A percentile compares a stretch with the other conserved stretches of the same genome.
Conservation (phyloP, 2,113 vertebrate genomes). For the Lamprotornis superbus region DNA sequence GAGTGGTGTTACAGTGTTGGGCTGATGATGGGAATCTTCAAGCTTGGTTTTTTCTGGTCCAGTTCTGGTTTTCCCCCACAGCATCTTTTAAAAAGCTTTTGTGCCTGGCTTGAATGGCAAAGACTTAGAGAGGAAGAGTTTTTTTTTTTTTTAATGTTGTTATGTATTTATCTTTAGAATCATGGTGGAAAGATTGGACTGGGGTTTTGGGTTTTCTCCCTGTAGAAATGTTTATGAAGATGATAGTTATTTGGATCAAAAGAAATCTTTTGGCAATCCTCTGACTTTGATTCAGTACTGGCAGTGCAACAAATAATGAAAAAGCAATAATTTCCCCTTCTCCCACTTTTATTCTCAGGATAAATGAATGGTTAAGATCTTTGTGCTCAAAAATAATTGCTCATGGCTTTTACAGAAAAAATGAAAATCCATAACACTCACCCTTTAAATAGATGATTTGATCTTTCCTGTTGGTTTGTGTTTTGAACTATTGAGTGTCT, state of each 20-base stretch:
- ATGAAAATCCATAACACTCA: background rate
- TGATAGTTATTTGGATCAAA: conserved; percentile 22
- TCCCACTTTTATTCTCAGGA: background rate
- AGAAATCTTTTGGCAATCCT: background rate
- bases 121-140: background rate
- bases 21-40: background rate
- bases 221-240: conserved; percentile 14
- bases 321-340: conserved; percentile 18
- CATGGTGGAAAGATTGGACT: background rate
- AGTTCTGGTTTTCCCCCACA: background rate
- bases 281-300: conserved; percentile 15
- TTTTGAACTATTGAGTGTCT: background rate
- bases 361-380: conserved; percentile 19
- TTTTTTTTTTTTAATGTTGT: background rate
- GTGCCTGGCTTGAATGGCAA: background rate
- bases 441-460: background rate
- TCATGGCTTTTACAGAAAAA: background rate
- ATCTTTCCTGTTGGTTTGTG: background rate
- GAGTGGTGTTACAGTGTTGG: background rate
- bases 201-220: background rate
- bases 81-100: background rate
- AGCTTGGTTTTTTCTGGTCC: background rate
- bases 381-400: conserved; percentile 23
- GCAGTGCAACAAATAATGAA: background rate
- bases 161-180: background rate